These are phyloP conservation scores for Myotis myotis DNA, from an alignment of 2,797 vertebrate species.

Conservation along the genomic window DNA sequence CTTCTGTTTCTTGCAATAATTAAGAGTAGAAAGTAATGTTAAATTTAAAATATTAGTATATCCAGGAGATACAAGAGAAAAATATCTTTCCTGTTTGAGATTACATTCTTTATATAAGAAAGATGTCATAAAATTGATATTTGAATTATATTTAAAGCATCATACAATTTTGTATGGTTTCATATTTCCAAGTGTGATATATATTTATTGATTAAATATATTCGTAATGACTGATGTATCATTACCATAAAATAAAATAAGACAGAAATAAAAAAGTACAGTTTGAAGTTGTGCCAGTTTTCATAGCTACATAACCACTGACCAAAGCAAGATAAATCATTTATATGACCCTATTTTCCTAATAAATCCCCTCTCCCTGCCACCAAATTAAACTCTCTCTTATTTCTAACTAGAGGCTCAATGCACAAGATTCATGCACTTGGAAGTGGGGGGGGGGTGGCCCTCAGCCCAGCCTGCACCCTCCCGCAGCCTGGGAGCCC, in stretches of 20 bases:
- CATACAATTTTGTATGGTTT: neutral
- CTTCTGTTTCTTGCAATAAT: neutral
- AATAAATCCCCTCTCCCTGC: neutral
- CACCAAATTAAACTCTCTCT: neutral
- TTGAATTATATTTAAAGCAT: neutral
- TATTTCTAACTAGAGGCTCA: neutral
- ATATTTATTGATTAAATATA: neutral
- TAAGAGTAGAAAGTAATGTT: neutral
- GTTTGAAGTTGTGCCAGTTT: neutral
- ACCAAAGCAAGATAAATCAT: neutral
- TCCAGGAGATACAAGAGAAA: neutral
- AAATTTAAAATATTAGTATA: neutral
- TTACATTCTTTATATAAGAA: neutral
- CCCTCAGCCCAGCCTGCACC: too few species aligned
- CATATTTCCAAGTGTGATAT: neutral
- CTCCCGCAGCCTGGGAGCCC: too few species aligned
- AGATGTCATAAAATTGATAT: neutral
- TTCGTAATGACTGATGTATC: neutral
- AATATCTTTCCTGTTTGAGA: neutral
- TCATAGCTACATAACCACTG: neutral
- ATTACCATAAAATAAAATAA: conserved; percentile 12
- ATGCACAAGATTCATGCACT: too few species aligned
- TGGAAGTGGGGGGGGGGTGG: too few species aligned
- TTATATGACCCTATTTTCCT: neutral
- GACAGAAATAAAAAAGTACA: neutral